A percentile compares a stretch with the other conserved stretches of the same genome.
phyloP scores from a whole-genome alignment of 2,888 invertebrate species.

The Pseudococcus viburni region DNA sequence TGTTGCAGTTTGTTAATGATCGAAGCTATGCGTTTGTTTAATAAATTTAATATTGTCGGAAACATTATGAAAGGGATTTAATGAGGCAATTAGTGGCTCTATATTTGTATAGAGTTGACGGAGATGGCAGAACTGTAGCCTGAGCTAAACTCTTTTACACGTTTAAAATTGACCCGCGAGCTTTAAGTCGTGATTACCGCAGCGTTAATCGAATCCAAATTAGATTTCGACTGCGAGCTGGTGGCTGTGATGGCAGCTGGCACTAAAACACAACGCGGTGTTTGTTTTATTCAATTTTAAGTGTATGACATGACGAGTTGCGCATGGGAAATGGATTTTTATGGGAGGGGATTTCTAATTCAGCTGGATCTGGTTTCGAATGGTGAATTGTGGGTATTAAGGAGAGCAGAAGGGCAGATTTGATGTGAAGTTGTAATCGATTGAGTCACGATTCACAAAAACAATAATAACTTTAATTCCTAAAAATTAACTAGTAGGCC shows the following conservation, averaged over 20 bases:
- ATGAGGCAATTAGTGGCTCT: conserved; percentile 45
- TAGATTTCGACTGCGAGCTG: no score
- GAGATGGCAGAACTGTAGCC: background rate
- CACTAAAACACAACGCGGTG: background rate
- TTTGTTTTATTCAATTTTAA: background rate
- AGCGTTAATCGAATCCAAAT: no score
- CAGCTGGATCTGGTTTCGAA: background rate
- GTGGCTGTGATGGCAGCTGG: background rate
- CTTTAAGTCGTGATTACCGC: background rate
- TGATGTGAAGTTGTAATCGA: no score
- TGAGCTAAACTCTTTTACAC: background rate
- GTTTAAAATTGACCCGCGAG: conserved; percentile 29
- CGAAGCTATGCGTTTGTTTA: conserved; percentile 50
- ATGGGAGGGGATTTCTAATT: background rate
- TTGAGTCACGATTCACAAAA: no score
- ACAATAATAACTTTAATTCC: no score
- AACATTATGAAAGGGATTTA: conserved; percentile 51
- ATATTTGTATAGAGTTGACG: background rate
- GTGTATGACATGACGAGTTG: background rate
- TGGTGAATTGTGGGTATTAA: no score
- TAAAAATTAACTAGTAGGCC: no score
- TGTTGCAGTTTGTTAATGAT: conserved; percentile 50
- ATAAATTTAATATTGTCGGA: conserved; percentile 54
- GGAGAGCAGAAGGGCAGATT: no score
- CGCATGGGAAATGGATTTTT: background rate